Percentiles rank a stretch among this genome's conserved stretches.
Conservation (phyloP, 2,888 invertebrate genomes). For the Mesopsocus fuscifrons region DNA sequence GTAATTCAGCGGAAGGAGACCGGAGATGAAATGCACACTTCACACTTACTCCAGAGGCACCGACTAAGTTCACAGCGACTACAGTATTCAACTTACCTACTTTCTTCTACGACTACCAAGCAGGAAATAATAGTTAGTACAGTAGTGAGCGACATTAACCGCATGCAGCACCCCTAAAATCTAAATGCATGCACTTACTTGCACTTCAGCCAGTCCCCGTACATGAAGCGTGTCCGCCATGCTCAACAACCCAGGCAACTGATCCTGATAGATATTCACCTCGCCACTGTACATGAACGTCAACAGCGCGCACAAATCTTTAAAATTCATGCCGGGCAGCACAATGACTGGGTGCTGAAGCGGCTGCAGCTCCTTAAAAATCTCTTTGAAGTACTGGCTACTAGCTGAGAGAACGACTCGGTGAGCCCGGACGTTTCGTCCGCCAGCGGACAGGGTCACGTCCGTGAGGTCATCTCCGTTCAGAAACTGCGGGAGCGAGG, state of each 20-base stretch:
- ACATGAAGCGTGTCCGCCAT: constrained; percentile 66
- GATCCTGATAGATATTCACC: constrained; percentile 62
- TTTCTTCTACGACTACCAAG: too few species aligned
- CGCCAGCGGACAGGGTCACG: constrained; percentile 71
- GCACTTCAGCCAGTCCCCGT: constrained; percentile 62
- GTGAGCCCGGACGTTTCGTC: constrained; percentile 68
- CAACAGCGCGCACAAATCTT: constrained; percentile 54
- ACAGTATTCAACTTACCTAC: too few species aligned
- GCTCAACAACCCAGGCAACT: constrained; percentile 53
- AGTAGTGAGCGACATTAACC: too few species aligned
- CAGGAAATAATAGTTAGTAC: too few species aligned
- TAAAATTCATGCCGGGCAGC: constrained; percentile 45
- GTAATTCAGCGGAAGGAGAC: too few species aligned
- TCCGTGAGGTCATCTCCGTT: constrained; percentile 68
- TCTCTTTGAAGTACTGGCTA: constrained; percentile 75
- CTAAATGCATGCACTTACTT: too few species aligned
- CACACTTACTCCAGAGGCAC: too few species aligned
- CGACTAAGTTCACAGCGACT: too few species aligned
- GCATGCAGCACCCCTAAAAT: too few species aligned
- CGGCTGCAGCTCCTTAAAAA: constrained; percentile 59
- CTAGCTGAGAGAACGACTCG: constrained; percentile 73
- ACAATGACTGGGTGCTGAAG: constrained; percentile 53
- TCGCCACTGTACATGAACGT: constrained; percentile 80
- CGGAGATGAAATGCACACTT: too few species aligned
- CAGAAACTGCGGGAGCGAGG: constrained; percentile 55